phyloP scores from a whole-genome alignment of 2,113 vertebrate genomes.

The Tautogolabrus adspersus region DNA sequence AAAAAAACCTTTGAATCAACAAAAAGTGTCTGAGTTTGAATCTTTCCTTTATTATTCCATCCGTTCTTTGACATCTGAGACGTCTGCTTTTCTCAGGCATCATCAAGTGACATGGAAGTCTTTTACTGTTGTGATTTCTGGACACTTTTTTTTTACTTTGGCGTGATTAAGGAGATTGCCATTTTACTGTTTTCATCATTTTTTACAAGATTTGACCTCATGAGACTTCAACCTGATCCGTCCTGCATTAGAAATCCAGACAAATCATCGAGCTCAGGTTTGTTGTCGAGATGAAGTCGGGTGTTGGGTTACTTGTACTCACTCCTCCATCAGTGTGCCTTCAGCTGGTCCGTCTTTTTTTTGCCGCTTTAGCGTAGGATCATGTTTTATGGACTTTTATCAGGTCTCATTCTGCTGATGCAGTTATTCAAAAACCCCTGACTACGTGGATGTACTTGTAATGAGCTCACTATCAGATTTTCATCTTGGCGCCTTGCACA shows the following conservation, averaged over 20 bases:
- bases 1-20: conserved; percentile 62
- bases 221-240: conserved; percentile 4
- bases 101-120: not conserved
- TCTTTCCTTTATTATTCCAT: not conserved
- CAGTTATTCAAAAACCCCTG: conserved; percentile 60
- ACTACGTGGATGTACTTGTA: conserved; percentile 63
- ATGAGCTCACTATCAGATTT: conserved; percentile 74
- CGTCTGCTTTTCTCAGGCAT: not conserved
- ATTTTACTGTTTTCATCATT: conserved; percentile 31
- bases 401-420: conserved; percentile 71
- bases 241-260: not conserved
- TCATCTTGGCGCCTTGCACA: conserved; percentile 67
- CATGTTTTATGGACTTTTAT: conserved; percentile 68
- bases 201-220: not conserved
- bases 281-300: conserved; percentile 2
- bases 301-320: not conserved
- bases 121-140: not conserved
- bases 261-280: not conserved
- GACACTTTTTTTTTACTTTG: not conserved
- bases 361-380: conserved; percentile 54
- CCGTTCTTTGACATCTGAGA: conserved; percentile 46
- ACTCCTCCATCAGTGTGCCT: not conserved
- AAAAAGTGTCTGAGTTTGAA: conserved; percentile 35
- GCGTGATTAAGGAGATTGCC: not conserved
- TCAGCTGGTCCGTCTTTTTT: conserved; percentile 43